Evolutionary conservation across 2,113 vertebrate genomes (phyloP).

Genomic region (Chascanopsetta lugubris): DNA sequence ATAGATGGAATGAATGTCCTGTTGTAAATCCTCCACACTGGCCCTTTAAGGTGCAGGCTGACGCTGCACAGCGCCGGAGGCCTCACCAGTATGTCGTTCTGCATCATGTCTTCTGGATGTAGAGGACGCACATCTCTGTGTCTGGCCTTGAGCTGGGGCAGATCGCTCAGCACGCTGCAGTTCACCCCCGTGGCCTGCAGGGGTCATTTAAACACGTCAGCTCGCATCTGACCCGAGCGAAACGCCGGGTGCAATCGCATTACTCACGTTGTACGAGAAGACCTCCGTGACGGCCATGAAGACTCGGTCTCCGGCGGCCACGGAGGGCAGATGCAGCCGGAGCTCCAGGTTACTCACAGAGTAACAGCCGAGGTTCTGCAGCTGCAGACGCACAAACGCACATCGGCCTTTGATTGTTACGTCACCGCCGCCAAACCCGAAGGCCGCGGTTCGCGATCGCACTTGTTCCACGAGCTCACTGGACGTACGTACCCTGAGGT

Average conservation of each 20-base stretch:
- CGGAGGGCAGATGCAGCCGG: slow-evolving; percentile 83
- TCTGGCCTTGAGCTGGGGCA: slow-evolving; percentile 60
- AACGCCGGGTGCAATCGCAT: background rate
- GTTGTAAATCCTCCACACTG: too few species aligned
- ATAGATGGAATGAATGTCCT: too few species aligned
- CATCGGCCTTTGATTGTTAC: background rate
- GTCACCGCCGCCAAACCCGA: background rate
- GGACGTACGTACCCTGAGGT: slow-evolving; percentile 81
- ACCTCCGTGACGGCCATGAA: slow-evolving; percentile 87
- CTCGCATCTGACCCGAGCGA: background rate
- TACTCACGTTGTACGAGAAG: slow-evolving; percentile 86
- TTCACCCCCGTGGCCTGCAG: slow-evolving; percentile 82
- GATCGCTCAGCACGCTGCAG: slow-evolving; percentile 80
- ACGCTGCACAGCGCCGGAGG: background rate
- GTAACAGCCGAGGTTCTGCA: slow-evolving; percentile 93
- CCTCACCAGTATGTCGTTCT: slow-evolving; percentile 84
- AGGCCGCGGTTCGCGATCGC: background rate
- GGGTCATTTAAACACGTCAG: slow-evolving; percentile 19
- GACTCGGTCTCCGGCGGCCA: slow-evolving; percentile 79
- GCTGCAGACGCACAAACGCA: slow-evolving; percentile 70
- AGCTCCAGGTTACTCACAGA: slow-evolving; percentile 82
- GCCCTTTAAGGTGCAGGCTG: background rate
- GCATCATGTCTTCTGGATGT: slow-evolving; percentile 86
- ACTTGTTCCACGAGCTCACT: background rate
- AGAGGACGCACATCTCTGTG: slow-evolving; percentile 76